Evolutionary conservation across 35 echinoderm and acorn worm species (phyloP).

Genomic region (Lytechinus variegatus): DNA sequence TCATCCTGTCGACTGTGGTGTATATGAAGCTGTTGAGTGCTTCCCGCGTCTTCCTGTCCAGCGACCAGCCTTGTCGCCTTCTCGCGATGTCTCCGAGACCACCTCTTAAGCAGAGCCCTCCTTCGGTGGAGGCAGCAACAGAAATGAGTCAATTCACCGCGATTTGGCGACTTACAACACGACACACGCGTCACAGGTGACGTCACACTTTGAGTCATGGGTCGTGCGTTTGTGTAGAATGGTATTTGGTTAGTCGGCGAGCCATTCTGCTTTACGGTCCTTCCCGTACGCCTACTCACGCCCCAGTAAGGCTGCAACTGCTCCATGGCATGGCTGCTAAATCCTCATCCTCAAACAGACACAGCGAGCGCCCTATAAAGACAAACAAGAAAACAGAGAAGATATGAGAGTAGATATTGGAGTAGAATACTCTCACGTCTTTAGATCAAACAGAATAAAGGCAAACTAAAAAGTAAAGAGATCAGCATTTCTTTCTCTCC

Average conservation of each 20-base stretch:
- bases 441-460: not conserved
- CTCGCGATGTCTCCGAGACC: slow-evolving; percentile 29
- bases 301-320: not conserved
- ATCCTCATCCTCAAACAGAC: not conserved
- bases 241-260: not conserved
- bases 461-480: not conserved
- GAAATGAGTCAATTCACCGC: slow-evolving; percentile 23
- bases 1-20: not conserved
- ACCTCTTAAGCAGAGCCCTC: not conserved
- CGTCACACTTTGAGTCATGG: slow-evolving; percentile 19
- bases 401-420: not conserved
- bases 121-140: slow-evolving; percentile 25
- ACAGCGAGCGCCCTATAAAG: not conserved
- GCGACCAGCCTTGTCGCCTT: not conserved
- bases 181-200: slow-evolving; percentile 8
- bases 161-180: slow-evolving; percentile 40
- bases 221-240: not conserved
- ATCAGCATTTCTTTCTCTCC: not conserved
- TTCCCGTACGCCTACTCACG: not conserved
- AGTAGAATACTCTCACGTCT: not conserved
- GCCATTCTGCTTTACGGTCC: not conserved
- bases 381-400: not conserved
- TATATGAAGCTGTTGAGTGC: not conserved
- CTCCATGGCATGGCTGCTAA: not conserved
- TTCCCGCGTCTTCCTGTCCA: not conserved